phyloP scores from a whole-genome alignment of 2,113 vertebrate species.

The Oplegnathus fasciatus region DNA sequence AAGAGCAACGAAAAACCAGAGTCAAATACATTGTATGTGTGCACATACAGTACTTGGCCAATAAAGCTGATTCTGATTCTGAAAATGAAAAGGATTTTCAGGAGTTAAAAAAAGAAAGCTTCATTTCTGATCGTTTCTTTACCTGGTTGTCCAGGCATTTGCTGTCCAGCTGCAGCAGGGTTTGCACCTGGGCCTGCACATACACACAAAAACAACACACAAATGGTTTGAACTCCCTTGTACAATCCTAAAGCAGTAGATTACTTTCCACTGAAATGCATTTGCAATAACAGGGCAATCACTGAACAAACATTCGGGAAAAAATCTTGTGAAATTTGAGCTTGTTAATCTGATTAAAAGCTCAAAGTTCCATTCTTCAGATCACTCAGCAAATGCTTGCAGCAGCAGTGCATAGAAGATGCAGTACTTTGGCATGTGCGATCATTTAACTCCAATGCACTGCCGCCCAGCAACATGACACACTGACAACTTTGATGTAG shows the following conservation, averaged over 20 bases:
- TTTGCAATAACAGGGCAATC: not conserved
- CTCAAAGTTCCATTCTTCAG: not conserved
- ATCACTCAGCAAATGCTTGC: not conserved
- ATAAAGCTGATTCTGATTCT: too few species aligned
- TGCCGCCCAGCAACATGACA: conserved; percentile 3
- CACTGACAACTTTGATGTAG: conserved; percentile 19
- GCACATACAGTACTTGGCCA: too few species aligned
- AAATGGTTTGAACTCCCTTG: not conserved
- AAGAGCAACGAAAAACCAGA: too few species aligned
- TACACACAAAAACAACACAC: conserved; percentile 30
- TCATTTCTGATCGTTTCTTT: conserved; percentile 17
- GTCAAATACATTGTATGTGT: too few species aligned
- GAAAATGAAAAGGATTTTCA: too few species aligned
- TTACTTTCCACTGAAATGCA: not conserved
- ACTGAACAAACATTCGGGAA: not conserved
- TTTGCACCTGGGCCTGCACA: conserved; percentile 75
- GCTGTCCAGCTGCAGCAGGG: conserved; percentile 71
- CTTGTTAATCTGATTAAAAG: not conserved
- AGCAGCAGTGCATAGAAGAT: conserved; percentile 9
- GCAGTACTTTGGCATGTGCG: not conserved
- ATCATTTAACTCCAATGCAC: not conserved
- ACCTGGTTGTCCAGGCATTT: conserved; percentile 83
- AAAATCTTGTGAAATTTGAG: not conserved
- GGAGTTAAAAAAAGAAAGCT: too few species aligned
- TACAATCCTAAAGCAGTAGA: not conserved